Evolutionary conservation across 2,113 vertebrate genomes (phyloP).

Genomic region (Excalfactoria chinensis): DNA sequence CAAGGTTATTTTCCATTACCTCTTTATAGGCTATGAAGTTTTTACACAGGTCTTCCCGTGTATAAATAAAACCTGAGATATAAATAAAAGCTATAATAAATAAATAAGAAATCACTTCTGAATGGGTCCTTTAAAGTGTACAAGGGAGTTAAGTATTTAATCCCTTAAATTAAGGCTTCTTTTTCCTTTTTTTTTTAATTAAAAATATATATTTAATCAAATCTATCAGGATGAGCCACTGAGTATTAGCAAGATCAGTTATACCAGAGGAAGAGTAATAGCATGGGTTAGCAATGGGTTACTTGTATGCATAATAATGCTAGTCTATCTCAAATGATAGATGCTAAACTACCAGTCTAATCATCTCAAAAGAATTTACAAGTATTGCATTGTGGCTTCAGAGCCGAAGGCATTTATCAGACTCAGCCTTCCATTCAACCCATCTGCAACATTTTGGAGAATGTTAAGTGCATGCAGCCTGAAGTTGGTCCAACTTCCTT

Average conservation of each 20-base stretch:
- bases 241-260: not conserved
- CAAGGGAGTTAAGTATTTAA: not conserved
- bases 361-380: not conserved
- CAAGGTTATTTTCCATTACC: not conserved
- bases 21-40: not conserved
- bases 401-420: not conserved
- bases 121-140: fast-evolving
- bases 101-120: not conserved
- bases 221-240: not conserved
- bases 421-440: not conserved
- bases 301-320: not conserved
- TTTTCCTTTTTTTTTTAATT: not conserved
- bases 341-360: not conserved
- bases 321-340: not conserved
- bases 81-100: not conserved
- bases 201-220: not conserved
- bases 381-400: not conserved
- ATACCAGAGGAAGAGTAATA: not conserved
- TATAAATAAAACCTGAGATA: not conserved
- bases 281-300: not conserved
- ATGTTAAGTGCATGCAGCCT: not conserved
- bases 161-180: not conserved
- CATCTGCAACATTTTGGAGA: slow-evolving; percentile 2
- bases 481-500: not conserved
- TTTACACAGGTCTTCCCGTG: not conserved